Percentiles rank a stretch among this genome's conserved stretches.
Conservation (phyloP, 1,140 invertebrate genomes). For the Ectropis grisescens region DNA sequence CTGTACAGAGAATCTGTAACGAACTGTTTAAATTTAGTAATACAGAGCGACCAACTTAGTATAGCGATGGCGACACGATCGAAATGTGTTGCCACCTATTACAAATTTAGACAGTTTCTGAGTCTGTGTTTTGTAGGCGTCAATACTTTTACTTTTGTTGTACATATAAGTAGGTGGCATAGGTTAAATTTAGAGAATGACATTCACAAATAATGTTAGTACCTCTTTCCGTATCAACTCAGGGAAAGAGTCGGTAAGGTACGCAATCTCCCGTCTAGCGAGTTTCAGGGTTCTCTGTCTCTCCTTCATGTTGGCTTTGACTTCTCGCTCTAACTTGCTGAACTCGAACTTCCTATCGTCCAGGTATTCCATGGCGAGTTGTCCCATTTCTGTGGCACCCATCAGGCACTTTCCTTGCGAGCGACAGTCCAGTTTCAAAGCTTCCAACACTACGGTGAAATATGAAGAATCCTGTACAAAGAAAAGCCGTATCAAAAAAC, state of each 20-base stretch:
- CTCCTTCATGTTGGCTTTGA: constrained; percentile 74
- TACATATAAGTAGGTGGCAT: too few relatives aligned
- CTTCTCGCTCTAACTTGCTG: constrained; percentile 66
- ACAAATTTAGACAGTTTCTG: too few relatives aligned
- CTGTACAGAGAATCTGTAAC: too few relatives aligned
- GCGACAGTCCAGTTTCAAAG: constrained; percentile 67
- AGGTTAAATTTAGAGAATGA: too few relatives aligned
- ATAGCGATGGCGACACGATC: too few relatives aligned
- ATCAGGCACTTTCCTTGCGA: constrained; percentile 72
- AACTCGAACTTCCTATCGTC: constrained; percentile 73
- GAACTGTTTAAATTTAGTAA: too few relatives aligned
- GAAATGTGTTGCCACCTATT: too few relatives aligned
- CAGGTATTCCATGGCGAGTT: constrained; percentile 74
- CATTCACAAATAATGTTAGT: too few relatives aligned
- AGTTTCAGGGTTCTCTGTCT: constrained; percentile 68
- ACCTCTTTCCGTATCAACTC: constrained; percentile 74
- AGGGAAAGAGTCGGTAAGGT: constrained; percentile 70
- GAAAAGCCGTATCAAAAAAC: too few relatives aligned
- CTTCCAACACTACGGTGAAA: constrained; percentile 71
- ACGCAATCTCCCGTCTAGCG: constrained; percentile 66
- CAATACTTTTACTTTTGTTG: too few relatives aligned
- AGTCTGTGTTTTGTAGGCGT: too few relatives aligned
- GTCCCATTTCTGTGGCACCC: constrained; percentile 73
- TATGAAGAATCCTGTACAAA: constrained; percentile 71
- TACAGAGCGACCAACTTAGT: too few relatives aligned